A percentile compares a stretch with the other conserved stretches of the same genome.
These are phyloP conservation scores for Aphelenchoides fujianensis DNA, from an alignment of 1,140 invertebrate genomes.

Conservation along the genomic window DNA sequence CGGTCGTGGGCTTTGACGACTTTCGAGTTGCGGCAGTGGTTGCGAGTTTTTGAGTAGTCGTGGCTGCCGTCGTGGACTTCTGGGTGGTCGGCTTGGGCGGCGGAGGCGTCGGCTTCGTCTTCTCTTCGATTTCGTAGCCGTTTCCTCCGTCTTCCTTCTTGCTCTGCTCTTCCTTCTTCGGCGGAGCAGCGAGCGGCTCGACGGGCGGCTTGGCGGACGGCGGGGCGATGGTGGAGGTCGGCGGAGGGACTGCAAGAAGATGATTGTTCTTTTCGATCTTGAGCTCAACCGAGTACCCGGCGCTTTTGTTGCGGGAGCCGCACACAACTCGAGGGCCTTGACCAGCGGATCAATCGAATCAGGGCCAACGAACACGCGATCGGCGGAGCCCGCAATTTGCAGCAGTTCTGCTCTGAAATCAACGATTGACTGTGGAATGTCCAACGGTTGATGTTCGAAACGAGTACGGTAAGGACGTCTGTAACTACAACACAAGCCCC, in stretches of 20 bases:
- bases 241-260: neutral
- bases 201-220: no score
- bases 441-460: neutral
- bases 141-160: constrained; percentile 1
- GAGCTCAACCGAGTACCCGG: neutral
- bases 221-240: neutral
- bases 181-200: no score
- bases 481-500: no score
- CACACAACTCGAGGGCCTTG: neutral
- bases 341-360: neutral
- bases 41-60: no score
- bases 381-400: neutral
- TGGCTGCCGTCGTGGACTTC: no score
- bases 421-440: neutral
- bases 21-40: neutral
- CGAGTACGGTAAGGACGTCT: no score
- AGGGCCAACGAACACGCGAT: constrained; percentile 3
- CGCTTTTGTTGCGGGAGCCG: neutral
- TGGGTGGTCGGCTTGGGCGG: no score
- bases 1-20: no score
- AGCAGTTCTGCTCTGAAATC: neutral
- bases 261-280: no score
- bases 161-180: no score
- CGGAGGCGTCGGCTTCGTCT: neutral
- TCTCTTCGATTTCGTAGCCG: neutral